Conservation (phyloP, 2,888 invertebrate genomes). For the Euproctis similis region DNA sequence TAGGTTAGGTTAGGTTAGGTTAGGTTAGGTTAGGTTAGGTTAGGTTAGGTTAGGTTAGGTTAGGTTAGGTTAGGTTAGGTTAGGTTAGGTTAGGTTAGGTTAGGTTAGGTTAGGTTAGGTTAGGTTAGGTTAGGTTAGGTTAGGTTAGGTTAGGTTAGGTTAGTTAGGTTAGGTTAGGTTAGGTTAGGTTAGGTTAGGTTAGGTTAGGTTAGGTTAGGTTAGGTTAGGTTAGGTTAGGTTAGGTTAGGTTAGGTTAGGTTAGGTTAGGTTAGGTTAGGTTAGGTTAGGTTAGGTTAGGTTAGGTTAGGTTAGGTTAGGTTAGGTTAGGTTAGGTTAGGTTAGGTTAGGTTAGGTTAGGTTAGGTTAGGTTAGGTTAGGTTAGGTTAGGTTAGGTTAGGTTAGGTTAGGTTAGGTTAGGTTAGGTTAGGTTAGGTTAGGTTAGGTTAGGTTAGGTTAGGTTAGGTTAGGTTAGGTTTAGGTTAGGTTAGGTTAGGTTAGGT, state of each 20-base stretch:
- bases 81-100: constrained; percentile 10
- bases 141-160: constrained; percentile 12
- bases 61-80: constrained; percentile 14
- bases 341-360: constrained; percentile 15
- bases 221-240: constrained; percentile 7
- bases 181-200: constrained; percentile 10
- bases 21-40: constrained; percentile 10
- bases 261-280: constrained; percentile 8
- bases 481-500: constrained; percentile 13
- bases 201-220: constrained; percentile 7
- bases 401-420: constrained; percentile 16
- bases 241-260: constrained; percentile 8
- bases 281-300: constrained; percentile 12
- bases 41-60: constrained; percentile 14
- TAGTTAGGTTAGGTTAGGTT: constrained; percentile 12
- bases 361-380: constrained; percentile 22
- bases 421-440: constrained; percentile 11
- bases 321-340: constrained; percentile 19
- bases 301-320: constrained; percentile 18
- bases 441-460: constrained; percentile 10
- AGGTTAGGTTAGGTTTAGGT: constrained; percentile 9
- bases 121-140: constrained; percentile 11
- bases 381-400: constrained; percentile 22
- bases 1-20: constrained; percentile 14
- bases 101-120: constrained; percentile 12